Conservation (phyloP, 2,888 invertebrate species). For the Euspilapteryx auroguttella region DNA sequence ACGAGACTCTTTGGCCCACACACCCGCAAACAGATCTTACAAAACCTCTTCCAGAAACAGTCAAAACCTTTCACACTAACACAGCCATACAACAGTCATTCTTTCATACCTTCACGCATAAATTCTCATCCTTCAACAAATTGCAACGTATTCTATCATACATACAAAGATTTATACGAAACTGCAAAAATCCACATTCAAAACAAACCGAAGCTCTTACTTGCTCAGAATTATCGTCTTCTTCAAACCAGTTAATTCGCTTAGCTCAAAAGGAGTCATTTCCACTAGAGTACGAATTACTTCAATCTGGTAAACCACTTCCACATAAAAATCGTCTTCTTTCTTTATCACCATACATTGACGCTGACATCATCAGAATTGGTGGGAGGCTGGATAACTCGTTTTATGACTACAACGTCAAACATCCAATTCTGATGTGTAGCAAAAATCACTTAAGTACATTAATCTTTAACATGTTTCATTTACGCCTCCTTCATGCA, state of each 20-base stretch:
- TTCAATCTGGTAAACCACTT: neutral
- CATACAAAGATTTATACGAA: neutral
- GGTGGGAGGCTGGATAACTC: too few relatives aligned
- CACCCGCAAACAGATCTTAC: too few relatives aligned
- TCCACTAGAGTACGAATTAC: neutral
- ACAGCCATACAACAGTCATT: neutral
- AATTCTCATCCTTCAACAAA: neutral
- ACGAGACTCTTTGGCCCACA: too few relatives aligned
- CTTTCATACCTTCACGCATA: neutral
- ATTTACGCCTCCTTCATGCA: too few relatives aligned
- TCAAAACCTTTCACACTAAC: too few relatives aligned
- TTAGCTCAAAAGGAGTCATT: neutral
- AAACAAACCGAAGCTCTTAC: neutral
- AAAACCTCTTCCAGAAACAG: too few relatives aligned
- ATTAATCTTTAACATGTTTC: too few relatives aligned
- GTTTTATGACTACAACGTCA: too few relatives aligned
- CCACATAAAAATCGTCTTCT: neutral
- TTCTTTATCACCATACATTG: neutral
- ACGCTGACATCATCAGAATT: too few relatives aligned
- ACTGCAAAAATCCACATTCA: neutral
- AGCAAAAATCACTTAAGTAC: too few relatives aligned
- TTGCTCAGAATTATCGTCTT: neutral
- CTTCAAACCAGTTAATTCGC: neutral
- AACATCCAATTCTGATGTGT: too few relatives aligned
- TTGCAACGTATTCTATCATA: neutral